Conservation (phyloP, 2,888 invertebrate species). For the Acanthopleura granulata region DNA sequence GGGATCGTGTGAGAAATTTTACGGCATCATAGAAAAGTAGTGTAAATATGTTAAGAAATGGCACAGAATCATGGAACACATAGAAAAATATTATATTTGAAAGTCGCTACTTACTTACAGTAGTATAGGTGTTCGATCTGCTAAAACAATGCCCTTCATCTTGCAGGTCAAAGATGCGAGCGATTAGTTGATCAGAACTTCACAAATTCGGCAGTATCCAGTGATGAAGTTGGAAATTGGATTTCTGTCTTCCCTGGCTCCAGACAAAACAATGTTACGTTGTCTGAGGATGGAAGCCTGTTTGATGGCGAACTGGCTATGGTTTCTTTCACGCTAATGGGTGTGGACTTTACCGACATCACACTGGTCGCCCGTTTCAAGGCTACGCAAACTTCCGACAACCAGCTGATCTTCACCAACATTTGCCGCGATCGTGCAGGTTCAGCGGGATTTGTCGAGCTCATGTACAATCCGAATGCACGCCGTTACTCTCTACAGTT, state of each 20-base stretch:
- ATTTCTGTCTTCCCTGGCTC: background rate
- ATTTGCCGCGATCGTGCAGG: background rate
- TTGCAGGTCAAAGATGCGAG: background rate
- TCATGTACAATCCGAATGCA: background rate
- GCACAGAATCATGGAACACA: too few species aligned
- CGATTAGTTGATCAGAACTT: background rate
- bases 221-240: slow-evolving; percentile 3
- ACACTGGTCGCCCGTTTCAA: background rate
- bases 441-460: background rate
- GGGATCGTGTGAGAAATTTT: too few species aligned
- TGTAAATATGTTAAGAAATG: too few species aligned
- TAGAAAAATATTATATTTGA: too few species aligned
- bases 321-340: background rate
- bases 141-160: too few species aligned
- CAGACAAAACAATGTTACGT: background rate
- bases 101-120: too few species aligned
- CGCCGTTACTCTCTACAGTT: background rate
- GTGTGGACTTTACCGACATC: background rate
- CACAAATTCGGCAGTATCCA: background rate
- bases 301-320: slow-evolving; percentile 1
- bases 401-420: background rate
- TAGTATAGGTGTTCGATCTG: too few species aligned
- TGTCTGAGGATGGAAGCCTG: background rate
- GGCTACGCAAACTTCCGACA: background rate
- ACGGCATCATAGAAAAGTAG: too few species aligned